Base-by-base conservation (phyloP, 2,888 invertebrate species). In the Leucophora obtusa region DNA sequence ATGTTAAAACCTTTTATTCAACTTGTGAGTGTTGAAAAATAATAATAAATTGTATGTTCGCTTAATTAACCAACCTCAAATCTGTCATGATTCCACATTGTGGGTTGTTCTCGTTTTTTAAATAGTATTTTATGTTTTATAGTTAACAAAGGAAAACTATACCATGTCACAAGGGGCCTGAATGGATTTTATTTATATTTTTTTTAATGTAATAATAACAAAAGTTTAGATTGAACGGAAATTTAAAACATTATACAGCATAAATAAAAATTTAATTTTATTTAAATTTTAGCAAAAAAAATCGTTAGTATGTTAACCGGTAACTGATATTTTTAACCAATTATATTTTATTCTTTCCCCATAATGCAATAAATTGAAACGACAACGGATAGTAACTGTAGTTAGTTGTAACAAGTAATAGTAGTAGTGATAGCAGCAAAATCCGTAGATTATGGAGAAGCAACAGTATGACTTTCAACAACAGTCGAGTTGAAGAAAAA, bases 11-110 rank as follows among this genome's bases (percentile, higher is more conserved):
- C 28, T 58, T 56, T 50, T 56, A 24, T 78, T 56, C 59, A 15
- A 10, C 28, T 3, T 5, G 28, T 73, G 38, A 47, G 50, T 79
- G 69, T 33, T 72, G 69, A 18, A 65, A 28, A 74, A 65, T 28
- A 58, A 47, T 65, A 74, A 72, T 69, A 59, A 69, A 77, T 74
- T 62, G 9, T 65, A 18, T 60, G 58, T 69, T 71, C 76, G 80
- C 75, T 82, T 82, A 84, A 83, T 84, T 84, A 83, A 82, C 79
- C 79, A 79, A 83, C 82, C 82, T 74, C 82, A 84, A 82, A 83
- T 84, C 83, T 82, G 84, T 82, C 82, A 82, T 82, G 82, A 82
- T 72, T 79, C 66, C 63, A 66, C 62, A 69, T 75, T 63, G 69
- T 18, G 58, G 65, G 15, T 69, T 66, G 33, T 69, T 35, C 47